Evolutionary conservation across 2,888 invertebrate genomes (phyloP), one percentile per base, ranked within the genome.

Genomic region (Blastobasis adustella): DNA sequence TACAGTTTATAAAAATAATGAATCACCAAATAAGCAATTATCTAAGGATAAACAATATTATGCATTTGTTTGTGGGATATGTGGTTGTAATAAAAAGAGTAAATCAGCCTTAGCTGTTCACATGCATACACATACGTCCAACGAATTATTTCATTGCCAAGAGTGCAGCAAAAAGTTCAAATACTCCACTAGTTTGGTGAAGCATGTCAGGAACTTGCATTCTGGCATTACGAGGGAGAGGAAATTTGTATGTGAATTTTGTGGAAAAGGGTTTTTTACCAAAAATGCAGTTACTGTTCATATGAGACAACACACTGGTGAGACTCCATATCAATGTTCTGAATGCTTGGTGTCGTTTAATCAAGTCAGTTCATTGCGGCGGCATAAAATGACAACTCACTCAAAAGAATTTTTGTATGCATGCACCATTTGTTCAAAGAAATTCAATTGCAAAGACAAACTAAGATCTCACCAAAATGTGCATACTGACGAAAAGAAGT

Each of bases 251-350:
- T 87, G 87, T 62, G 86, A 85, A 54, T 69, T 65, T 39, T 87
- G 87, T 61, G 84, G 84, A 0, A 86, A 85, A 66, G 69, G 73
- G 0, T 86, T 86, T 52, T 79, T 62, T 52, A 70, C 77, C 5
- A 80, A 80, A 58, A 65, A 58, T 55, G 76, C 80, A 62, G 69
- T 85, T 1, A 69, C 69, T 37, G 67, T 74, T 10, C 87, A 88
- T 48, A 74, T 79, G 70, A 63, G 84, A 6, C 75, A 70, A 5
- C 87, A 87, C 49, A 85, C 86, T 2, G 78, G 80, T 1, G 86
- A 87, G 54, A 84, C 81, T 7, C 87, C 87, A 2, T 85, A 80
- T 54, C 52, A 64, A 2, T 88, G 86, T 53, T 54, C 74, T 0
- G 54, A 70, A 10, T 88, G 87, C 51, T 65, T 71, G 0, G 58